phyloP scores from a whole-genome alignment of 2,113 vertebrate species.

The Paradisaea rubra region DNA sequence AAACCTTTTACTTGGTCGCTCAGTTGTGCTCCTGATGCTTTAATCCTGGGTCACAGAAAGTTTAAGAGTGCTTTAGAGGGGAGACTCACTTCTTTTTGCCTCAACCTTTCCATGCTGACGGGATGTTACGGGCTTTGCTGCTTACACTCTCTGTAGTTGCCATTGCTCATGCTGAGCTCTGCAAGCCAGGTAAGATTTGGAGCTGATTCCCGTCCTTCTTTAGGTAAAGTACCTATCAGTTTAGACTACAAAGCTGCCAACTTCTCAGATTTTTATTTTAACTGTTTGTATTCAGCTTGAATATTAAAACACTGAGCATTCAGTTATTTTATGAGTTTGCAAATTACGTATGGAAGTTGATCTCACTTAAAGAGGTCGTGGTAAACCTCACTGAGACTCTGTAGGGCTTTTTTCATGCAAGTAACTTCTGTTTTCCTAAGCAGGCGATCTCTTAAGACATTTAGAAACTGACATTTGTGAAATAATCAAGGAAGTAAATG shows the following conservation, averaged over 20 bases:
- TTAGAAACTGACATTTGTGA: not conserved
- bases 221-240: not conserved
- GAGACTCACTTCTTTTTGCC: constrained; percentile 25
- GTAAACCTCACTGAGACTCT: not conserved
- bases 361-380: not conserved
- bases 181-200: constrained; percentile 69
- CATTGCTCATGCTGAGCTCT: constrained; percentile 59
- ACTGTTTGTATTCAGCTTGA: not conserved
- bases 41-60: constrained; percentile 66
- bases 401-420: not conserved
- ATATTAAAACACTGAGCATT: not conserved
- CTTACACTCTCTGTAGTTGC: constrained; percentile 55
- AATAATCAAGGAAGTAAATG: not conserved
- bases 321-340: not conserved
- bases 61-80: constrained; percentile 61
- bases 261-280: not conserved
- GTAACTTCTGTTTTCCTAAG: not conserved
- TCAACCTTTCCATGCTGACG: constrained; percentile 35
- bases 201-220: not conserved
- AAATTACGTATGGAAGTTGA: not conserved
- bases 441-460: not conserved
- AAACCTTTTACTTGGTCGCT: constrained; percentile 60
- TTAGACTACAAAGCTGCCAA: not conserved
- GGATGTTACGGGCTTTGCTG: constrained; percentile 72
- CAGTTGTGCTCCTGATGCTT: constrained; percentile 51